Evolutionary conservation across 2,888 invertebrate genomes (phyloP).

Genomic region (Phortica okadai): DNA sequence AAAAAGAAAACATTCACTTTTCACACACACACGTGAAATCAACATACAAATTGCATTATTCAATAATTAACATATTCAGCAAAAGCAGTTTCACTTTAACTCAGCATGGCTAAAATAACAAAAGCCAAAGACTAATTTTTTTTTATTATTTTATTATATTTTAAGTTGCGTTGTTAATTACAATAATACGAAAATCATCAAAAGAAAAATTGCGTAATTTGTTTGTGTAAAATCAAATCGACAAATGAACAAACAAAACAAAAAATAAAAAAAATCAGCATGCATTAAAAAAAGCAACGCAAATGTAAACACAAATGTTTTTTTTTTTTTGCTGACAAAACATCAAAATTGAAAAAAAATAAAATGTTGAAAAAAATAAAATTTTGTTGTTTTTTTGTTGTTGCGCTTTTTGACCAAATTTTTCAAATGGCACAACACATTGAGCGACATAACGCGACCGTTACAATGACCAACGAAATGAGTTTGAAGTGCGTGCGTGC

Average conservation of each 20-base stretch:
- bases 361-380: neutral
- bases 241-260: neutral
- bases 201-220: slow-evolving; percentile 12
- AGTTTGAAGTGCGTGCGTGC: neutral
- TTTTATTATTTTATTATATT: neutral
- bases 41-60: neutral
- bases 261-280: neutral
- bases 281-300: neutral
- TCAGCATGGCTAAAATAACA: neutral
- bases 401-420: slow-evolving; percentile 17
- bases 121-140: neutral
- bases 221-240: neutral
- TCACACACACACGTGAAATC: neutral
- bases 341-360: neutral
- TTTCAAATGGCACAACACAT: neutral
- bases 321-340: too few relatives aligned
- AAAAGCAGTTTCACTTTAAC: neutral
- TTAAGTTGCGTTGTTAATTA: slow-evolving; percentile 13
- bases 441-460: slow-evolving; percentile 54
- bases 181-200: neutral
- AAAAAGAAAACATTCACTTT: neutral
- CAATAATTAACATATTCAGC: slow-evolving; percentile 8
- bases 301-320: neutral
- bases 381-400: slow-evolving; percentile 36
- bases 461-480: slow-evolving; percentile 57